Percentiles rank a stretch among this genome's conserved stretches.
Evolutionary conservation across 2,888 invertebrate genomes (phyloP).

Genomic region (Ophion ellenae): DNA sequence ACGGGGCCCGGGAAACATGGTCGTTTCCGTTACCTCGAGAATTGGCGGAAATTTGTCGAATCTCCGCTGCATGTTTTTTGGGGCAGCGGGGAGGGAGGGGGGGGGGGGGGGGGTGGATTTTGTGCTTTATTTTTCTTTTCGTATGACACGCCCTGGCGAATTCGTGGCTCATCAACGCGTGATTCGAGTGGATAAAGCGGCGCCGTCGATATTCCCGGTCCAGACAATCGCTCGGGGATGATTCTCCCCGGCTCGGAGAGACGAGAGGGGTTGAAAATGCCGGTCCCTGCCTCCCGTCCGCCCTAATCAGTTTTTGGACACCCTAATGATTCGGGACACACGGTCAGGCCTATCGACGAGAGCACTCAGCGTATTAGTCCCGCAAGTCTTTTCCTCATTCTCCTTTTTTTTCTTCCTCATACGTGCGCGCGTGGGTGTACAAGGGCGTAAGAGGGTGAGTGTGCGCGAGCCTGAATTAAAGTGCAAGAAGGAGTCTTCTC

Average conservation of each 20-base stretch:
- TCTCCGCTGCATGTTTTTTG: too few relatives aligned
- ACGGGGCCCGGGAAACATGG: too few relatives aligned
- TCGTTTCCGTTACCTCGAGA: too few relatives aligned
- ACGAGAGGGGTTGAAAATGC: not conserved
- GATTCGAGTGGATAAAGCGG: not conserved
- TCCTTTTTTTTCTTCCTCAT: not conserved
- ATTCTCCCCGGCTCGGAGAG: not conserved
- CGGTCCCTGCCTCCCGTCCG: slow-evolving; percentile 63
- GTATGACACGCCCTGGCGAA: not conserved
- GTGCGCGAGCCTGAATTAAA: not conserved
- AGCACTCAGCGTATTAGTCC: slow-evolving; percentile 27
- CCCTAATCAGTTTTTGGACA: slow-evolving; percentile 81
- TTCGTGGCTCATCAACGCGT: not conserved
- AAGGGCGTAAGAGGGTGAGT: not conserved
- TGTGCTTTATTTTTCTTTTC: too few relatives aligned
- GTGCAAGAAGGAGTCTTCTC: not conserved
- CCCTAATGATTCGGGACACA: slow-evolving; percentile 79
- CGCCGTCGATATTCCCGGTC: not conserved
- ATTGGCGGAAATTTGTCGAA: too few relatives aligned
- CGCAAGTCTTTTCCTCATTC: not conserved
- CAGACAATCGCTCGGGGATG: not conserved
- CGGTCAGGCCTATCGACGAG: not conserved
- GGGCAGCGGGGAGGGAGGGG: too few relatives aligned
- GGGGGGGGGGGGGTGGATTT: not conserved
- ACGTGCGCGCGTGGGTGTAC: not conserved